Conservation (phyloP, 2,797 vertebrate species). For the Hephaestus fuliginosus region DNA sequence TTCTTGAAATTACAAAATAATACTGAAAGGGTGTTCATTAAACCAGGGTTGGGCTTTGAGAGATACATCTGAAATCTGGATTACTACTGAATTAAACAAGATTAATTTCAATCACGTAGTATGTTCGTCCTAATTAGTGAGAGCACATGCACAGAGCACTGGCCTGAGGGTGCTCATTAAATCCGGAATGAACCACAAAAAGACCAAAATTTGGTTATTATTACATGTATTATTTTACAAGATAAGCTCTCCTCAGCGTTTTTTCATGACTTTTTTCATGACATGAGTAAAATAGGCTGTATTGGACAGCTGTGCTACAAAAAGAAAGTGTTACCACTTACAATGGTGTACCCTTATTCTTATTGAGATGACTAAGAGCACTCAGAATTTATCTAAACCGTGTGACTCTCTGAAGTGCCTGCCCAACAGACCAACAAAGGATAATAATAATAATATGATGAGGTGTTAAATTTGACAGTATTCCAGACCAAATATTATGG, state of each 20-base stretch:
- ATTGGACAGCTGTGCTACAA: neutral
- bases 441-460: neutral
- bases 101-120: slow-evolving; percentile 3
- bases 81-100: slow-evolving; percentile 3
- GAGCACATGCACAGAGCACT: neutral
- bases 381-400: neutral
- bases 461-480: neutral
- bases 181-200: slow-evolving; percentile 20
- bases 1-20: neutral
- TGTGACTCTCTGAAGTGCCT: neutral
- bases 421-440: slow-evolving; percentile 1
- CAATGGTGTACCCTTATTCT: neutral
- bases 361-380: neutral
- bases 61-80: slow-evolving; percentile 3
- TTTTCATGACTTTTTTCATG: neutral
- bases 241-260: neutral
- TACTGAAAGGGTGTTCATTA: neutral
- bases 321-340: neutral
- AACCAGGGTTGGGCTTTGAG: neutral
- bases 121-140: slow-evolving; percentile 14
- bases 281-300: neutral
- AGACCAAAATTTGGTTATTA: neutral
- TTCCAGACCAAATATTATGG: too few species aligned
- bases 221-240: neutral
- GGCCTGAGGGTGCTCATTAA: slow-evolving; percentile 38